A percentile compares a stretch with the other conserved stretches of the same genome.
Conservation (phyloP, 2,113 vertebrate species). For the Equus przewalskii region DNA sequence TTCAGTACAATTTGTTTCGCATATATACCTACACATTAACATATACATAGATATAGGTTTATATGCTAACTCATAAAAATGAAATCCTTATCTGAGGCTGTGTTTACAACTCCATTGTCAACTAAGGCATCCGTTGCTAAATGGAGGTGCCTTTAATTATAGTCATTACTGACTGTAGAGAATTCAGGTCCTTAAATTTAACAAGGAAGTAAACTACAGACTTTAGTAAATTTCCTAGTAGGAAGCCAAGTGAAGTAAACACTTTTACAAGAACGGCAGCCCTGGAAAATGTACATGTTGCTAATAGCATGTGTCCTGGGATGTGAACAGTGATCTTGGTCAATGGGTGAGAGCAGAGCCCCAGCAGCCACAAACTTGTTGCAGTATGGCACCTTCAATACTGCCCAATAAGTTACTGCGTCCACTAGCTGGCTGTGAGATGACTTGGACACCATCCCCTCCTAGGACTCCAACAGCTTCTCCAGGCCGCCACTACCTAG, state of each 20-base stretch:
- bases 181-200: neutral
- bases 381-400: fast-evolving
- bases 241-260: neutral
- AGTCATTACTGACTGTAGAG: neutral
- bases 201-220: neutral
- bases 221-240: neutral
- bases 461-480: neutral
- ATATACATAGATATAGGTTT: neutral
- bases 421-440: fast-evolving
- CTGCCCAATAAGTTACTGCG: fast-evolving
- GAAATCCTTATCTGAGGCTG: neutral
- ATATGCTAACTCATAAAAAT: neutral
- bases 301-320: too few relatives aligned
- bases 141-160: neutral
- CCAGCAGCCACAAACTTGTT: fast-evolving
- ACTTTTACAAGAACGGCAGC: neutral
- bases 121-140: neutral
- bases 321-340: neutral
- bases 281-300: neutral
- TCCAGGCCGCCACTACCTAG: fast-evolving
- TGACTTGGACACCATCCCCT: neutral
- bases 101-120: neutral
- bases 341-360: fast-evolving
- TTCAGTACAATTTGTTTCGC: neutral
- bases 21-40: neutral